phyloP scores from a whole-genome alignment of 2,888 invertebrate species.

The Harpagoxenus sublaevis region DNA sequence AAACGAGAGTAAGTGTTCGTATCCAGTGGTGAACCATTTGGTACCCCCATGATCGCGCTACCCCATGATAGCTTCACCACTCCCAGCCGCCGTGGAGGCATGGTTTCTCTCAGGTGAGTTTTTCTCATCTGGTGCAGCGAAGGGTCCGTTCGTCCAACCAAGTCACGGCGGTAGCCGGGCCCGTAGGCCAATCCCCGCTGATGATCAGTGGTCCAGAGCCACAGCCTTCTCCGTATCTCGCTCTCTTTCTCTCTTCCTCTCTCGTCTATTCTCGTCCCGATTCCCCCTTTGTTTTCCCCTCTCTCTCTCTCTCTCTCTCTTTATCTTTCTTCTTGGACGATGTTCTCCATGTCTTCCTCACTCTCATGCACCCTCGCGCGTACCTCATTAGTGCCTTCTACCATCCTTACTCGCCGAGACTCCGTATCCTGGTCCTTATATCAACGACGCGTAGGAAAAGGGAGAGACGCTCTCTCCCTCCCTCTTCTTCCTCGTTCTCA shows the following conservation, averaged over 20 bases:
- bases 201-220: slow-evolving; percentile 80
- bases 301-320: slow-evolving; percentile 36
- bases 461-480: slow-evolving; percentile 58
- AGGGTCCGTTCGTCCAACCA: slow-evolving; percentile 80
- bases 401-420: slow-evolving; percentile 69
- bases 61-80: slow-evolving; percentile 68
- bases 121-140: slow-evolving; percentile 76
- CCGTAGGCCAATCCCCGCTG: slow-evolving; percentile 81
- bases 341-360: slow-evolving; percentile 34
- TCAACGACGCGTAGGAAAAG: slow-evolving; percentile 74
- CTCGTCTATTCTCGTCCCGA: slow-evolving; percentile 58
- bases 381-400: slow-evolving; percentile 81
- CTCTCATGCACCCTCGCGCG: slow-evolving; percentile 51
- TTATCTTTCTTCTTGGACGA: slow-evolving; percentile 32
- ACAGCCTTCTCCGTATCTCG: slow-evolving; percentile 79
- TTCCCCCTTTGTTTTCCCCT: slow-evolving; percentile 11
- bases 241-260: slow-evolving; percentile 33
- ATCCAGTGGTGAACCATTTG: slow-evolving; percentile 7
- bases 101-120: slow-evolving; percentile 76
- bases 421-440: slow-evolving; percentile 76
- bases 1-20: slow-evolving; percentile 18
- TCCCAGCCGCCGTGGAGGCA: slow-evolving; percentile 70
- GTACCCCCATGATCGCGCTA: slow-evolving; percentile 54
- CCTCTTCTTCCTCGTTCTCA: not conserved
- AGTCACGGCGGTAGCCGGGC: slow-evolving; percentile 72